Percentiles rank a stretch among this genome's conserved stretches.
Conservation (phyloP, 2,113 vertebrate species). For the Anarhynchus alexandrinus region DNA sequence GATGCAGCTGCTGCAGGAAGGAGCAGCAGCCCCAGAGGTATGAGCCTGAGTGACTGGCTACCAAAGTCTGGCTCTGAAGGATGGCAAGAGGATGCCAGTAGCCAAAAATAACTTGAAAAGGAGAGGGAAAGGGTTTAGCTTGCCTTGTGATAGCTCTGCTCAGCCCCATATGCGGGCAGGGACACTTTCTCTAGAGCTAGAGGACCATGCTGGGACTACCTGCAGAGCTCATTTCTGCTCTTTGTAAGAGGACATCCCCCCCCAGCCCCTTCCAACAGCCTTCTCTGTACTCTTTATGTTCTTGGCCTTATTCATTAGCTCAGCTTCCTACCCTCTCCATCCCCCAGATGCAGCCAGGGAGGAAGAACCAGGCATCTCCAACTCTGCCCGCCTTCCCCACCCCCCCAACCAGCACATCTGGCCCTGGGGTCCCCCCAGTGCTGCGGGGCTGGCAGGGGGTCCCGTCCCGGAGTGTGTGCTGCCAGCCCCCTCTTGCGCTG, state of each 20-base stretch:
- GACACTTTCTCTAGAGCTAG: neutral
- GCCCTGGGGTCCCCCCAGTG: neutral
- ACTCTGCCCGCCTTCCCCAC: neutral
- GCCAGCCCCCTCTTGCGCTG: constrained; percentile 53
- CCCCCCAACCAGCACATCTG: neutral
- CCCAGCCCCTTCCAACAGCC: neutral
- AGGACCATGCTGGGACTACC: neutral
- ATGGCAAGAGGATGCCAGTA: neutral
- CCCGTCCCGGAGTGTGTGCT: neutral
- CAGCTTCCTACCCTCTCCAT: neutral
- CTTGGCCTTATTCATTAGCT: neutral
- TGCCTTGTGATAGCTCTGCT: neutral
- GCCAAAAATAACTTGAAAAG: neutral
- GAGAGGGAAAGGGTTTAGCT: neutral
- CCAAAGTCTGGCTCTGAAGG: neutral
- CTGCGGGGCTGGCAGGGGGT: neutral
- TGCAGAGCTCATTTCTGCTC: neutral
- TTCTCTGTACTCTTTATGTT: neutral
- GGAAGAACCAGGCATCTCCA: neutral
- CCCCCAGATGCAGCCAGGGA: neutral
- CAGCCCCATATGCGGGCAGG: neutral
- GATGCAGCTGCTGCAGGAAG: neutral
- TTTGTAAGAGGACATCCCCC: neutral
- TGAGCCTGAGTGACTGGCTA: neutral
- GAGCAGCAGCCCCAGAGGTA: neutral